Conservation (phyloP, 2,888 invertebrate species). For the Eulithis testata region DNA sequence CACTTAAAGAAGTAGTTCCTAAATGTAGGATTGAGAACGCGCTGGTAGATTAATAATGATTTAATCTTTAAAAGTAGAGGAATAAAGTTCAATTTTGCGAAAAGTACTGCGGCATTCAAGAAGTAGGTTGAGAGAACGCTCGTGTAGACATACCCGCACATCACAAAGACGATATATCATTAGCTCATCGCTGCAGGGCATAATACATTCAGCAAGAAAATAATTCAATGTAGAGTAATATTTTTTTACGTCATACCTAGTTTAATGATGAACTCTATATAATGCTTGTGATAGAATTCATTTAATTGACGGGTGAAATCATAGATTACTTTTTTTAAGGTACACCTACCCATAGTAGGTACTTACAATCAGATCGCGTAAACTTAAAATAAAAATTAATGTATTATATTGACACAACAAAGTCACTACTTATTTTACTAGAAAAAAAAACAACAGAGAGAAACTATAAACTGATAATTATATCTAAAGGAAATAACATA, state of each 20-base stretch:
- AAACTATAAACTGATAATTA: constrained; percentile 33
- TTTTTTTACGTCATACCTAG: not conserved
- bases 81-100: constrained; percentile 70
- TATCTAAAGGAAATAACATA: constrained; percentile 35
- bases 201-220: constrained; percentile 13
- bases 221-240: constrained; percentile 3
- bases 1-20: constrained; percentile 66
- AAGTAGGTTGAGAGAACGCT: constrained; percentile 83
- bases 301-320: too few relatives aligned
- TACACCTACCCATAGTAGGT: too few relatives aligned
- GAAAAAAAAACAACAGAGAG: constrained; percentile 1
- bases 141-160: constrained; percentile 77
- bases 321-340: too few relatives aligned
- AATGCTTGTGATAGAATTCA: not conserved
- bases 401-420: not conserved
- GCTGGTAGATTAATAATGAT: constrained; percentile 61
- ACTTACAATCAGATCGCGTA: not conserved
- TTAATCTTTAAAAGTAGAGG: constrained; percentile 65
- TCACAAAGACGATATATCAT: constrained; percentile 73
- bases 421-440: not conserved
- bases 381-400: not conserved
- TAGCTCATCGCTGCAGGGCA: constrained; percentile 63
- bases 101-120: constrained; percentile 70
- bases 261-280: not conserved
- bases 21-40: constrained; percentile 79